These are phyloP conservation scores for Drosophila ercepeae DNA, from an alignment of 1,140 invertebrate genomes.

Conservation along the genomic window DNA sequence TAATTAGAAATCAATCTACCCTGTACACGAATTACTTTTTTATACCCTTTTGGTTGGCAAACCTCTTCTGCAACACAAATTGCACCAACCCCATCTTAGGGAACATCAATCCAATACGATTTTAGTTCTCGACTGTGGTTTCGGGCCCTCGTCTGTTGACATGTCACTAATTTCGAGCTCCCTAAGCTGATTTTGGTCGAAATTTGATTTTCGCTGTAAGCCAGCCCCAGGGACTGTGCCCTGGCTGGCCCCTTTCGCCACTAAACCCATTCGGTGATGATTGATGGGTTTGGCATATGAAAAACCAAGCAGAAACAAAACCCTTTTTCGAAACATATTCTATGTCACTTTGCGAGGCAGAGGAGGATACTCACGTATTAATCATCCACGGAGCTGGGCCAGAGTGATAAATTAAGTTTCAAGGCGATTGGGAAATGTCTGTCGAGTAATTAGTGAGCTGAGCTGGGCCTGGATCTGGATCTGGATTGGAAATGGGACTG, in stretches of 20 bases:
- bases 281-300: constrained; percentile 69
- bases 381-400: constrained; percentile 47
- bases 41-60: too few species aligned
- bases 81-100: neutral
- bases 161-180: constrained; percentile 74
- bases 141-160: constrained; percentile 55
- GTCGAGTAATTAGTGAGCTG: constrained; percentile 56
- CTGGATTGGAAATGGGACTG: neutral
- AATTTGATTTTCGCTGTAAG: constrained; percentile 57
- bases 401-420: constrained; percentile 71
- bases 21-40: too few species aligned
- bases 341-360: constrained; percentile 54
- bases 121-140: constrained; percentile 23
- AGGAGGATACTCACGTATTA: constrained; percentile 56
- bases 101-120: constrained; percentile 2
- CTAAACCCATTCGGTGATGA: constrained; percentile 41
- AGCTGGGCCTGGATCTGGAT: constrained; percentile 18
- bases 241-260: constrained; percentile 6
- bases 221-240: neutral
- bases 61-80: neutral
- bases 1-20: too few species aligned
- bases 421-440: constrained; percentile 59
- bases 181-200: constrained; percentile 60
- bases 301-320: constrained; percentile 36
- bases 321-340: constrained; percentile 75